Conservation (phyloP, 2,797 vertebrate genomes). For the Megaceryle alcyon region DNA sequence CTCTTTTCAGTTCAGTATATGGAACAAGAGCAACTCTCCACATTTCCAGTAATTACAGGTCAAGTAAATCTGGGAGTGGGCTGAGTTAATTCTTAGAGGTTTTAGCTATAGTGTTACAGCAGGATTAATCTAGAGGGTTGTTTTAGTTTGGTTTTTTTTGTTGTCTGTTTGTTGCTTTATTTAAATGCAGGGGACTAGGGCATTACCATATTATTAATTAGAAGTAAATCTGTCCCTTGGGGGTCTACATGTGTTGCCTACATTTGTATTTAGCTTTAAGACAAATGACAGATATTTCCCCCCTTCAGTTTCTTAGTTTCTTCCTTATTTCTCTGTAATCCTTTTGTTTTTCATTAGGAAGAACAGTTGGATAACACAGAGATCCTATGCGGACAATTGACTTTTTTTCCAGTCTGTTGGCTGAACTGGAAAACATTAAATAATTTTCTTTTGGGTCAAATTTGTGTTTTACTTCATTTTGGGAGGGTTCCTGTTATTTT, state of each 20-base stretch:
- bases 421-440: not conserved
- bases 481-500: not conserved
- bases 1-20: not conserved
- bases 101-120: not conserved
- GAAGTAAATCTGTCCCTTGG: conserved; percentile 60
- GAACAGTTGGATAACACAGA: not conserved
- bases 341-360: conserved; percentile 23
- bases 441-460: not conserved
- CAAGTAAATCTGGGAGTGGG: conserved; percentile 60
- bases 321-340: conserved; percentile 17
- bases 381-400: not conserved
- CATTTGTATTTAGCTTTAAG: conserved; percentile 24
- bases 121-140: conserved; percentile 42
- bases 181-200: not conserved
- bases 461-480: not conserved
- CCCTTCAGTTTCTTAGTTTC: not conserved
- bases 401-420: not conserved
- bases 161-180: not conserved
- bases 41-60: conserved; percentile 44
- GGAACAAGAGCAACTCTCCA: conserved; percentile 26
- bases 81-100: conserved; percentile 4
- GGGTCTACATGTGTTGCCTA: not conserved
- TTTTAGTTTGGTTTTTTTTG: too few species aligned
- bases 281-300: not conserved
- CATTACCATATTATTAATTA: conserved; percentile 57